Evolutionary conservation across 2,888 invertebrate species (phyloP).

Genomic region (Electrophaes corylata): DNA sequence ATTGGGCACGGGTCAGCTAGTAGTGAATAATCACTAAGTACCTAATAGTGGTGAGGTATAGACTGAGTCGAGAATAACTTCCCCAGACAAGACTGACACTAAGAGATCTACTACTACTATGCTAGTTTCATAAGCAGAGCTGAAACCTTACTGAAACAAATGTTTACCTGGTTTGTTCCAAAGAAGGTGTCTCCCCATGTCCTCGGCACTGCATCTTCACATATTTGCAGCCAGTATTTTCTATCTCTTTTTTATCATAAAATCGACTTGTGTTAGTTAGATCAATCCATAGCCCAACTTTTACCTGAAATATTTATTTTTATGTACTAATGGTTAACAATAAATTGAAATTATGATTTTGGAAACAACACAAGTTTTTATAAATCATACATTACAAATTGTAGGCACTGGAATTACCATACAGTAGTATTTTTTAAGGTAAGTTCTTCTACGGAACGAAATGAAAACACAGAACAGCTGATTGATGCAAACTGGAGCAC

Average conservation of each 20-base stretch:
- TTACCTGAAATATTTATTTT: slow-evolving; percentile 84
- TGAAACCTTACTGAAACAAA: background rate
- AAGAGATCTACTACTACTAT: no score
- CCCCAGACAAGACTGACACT: no score
- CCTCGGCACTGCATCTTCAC: slow-evolving; percentile 95
- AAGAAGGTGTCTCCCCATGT: slow-evolving; percentile 95
- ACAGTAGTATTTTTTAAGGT: background rate
- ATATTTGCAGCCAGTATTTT: slow-evolving; percentile 90
- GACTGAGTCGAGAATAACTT: no score
- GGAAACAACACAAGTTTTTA: no score
- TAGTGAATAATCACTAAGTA: no score
- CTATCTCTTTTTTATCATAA: slow-evolving; percentile 93
- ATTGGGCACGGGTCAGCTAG: no score
- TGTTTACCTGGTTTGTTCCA: slow-evolving; percentile 89
- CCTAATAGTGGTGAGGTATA: no score
- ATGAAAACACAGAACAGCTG: slow-evolving; percentile 43
- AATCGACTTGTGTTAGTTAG: slow-evolving; percentile 97
- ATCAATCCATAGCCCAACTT: slow-evolving; percentile 98
- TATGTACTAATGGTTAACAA: no score
- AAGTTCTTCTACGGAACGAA: slow-evolving; percentile 22
- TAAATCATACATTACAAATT: no score
- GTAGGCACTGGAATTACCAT: background rate
- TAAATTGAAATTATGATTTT: background rate
- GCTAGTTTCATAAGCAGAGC: no score
- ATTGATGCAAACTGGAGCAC: slow-evolving; percentile 37